Base-by-base conservation (phyloP, 2,888 invertebrate species). In the Orgyia antiqua region DNA sequence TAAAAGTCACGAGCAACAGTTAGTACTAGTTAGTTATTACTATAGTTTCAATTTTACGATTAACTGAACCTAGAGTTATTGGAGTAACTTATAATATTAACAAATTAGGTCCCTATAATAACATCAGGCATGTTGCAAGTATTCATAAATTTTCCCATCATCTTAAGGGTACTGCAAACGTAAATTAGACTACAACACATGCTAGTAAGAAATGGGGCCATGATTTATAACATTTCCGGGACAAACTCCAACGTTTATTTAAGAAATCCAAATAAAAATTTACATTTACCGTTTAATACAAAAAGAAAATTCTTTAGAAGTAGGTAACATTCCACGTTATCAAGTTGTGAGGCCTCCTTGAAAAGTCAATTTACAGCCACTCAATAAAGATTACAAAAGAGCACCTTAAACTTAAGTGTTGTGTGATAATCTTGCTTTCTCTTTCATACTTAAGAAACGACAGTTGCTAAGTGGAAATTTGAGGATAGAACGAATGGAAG, bases 321-420 rank as follows among this genome's bases (percentile, higher is more conserved):
- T 25, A 45, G 39, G 39, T 48, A 41, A 45, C 37, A 42, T 44
- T 41, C 33, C 29, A 30, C 26, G 24, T 35, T 17, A 18, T 13
- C n/a, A 19, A 51, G 42, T 47, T 54, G 34, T 43, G 42, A 51
- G 35, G 40, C 42, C 31, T 39, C 33, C 41, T 42, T 39, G 24
- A 45, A 49, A 60, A 64, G 67, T 65, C 61, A 65, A 71, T 69
- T 67, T 69, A 68, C 58, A 54, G 55, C 48, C 58, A 60, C 67
- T 67, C 65, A 61, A 66, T 66, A 63, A 60, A 58, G 62, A 67
- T 71, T 65, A 69, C 62, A 60, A 58, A 61, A 57, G 45, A 42
- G 48, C 51, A 55, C 55, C 58, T 61, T 50, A 58, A 58, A 55
- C 59, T 65, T 62, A 64, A 68, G 65, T 65, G 56, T 63, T 58